Conservation (phyloP, 2,797 vertebrate species). For the Molossus molossus region DNA sequence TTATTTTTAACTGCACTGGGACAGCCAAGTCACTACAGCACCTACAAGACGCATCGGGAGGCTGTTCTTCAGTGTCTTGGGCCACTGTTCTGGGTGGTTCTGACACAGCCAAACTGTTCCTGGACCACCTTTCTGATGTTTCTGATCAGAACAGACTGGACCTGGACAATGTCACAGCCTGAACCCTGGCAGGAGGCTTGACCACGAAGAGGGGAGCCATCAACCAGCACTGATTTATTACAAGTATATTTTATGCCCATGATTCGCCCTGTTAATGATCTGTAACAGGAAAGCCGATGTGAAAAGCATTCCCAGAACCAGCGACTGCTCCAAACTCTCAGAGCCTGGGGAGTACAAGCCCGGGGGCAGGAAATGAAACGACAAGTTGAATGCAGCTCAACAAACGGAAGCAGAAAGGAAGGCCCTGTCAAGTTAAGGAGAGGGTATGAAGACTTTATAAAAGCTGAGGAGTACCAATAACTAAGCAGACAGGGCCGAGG, state of each 20-base stretch:
- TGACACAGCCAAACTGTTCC: background rate
- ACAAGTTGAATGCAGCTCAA: background rate
- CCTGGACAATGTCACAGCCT: background rate
- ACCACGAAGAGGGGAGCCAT: background rate
- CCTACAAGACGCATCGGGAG: background rate
- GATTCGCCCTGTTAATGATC: conserved; percentile 42
- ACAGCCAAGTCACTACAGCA: background rate
- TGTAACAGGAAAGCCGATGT: background rate
- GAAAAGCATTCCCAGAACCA: background rate
- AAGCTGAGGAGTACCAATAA: background rate
- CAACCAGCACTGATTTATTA: background rate
- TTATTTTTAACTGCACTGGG: background rate
- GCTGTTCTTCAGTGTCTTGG: background rate
- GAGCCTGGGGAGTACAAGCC: background rate
- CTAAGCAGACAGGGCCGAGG: background rate
- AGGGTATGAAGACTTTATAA: background rate
- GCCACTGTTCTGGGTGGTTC: background rate
- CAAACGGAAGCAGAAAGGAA: background rate
- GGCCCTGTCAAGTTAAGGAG: background rate
- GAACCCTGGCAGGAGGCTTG: background rate
- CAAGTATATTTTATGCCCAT: conserved; percentile 25
- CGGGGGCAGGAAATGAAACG: conserved; percentile 13
- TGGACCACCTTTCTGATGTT: background rate
- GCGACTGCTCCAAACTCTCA: background rate
- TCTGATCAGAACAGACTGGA: background rate